phyloP scores from a whole-genome alignment of 2,113 vertebrate species.

The Nothoprocta perdicaria region DNA sequence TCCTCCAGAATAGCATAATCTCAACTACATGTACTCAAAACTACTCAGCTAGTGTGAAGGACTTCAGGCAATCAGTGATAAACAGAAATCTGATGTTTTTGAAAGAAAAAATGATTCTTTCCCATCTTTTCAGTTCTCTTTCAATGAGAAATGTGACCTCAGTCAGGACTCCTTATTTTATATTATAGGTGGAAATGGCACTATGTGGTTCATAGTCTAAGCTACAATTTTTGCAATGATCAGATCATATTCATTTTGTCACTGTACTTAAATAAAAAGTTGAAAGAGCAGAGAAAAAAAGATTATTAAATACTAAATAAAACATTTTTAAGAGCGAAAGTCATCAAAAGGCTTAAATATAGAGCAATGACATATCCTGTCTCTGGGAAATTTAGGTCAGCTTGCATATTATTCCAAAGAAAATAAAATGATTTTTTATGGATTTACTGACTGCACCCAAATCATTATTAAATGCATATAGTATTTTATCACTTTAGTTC shows the following conservation, averaged over 20 bases:
- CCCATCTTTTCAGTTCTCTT: neutral
- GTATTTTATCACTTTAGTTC: neutral
- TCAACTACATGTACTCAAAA: neutral
- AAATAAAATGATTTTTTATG: slow-evolving; percentile 16
- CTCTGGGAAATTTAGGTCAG: neutral
- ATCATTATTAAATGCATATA: neutral
- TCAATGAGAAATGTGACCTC: neutral
- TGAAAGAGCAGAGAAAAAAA: neutral
- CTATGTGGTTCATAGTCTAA: neutral
- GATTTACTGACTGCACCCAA: neutral
- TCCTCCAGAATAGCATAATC: neutral
- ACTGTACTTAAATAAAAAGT: neutral
- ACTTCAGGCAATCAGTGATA: neutral
- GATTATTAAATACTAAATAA: neutral
- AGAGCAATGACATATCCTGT: neutral
- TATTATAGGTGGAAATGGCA: neutral
- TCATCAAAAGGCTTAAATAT: neutral
- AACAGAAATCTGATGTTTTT: neutral
- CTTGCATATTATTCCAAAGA: neutral
- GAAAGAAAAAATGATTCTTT: neutral
- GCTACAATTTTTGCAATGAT: neutral
- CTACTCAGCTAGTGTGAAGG: neutral
- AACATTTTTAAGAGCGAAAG: neutral
- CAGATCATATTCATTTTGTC: fast-evolving
- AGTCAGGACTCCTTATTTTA: neutral